These are phyloP conservation scores for Drosophila diplacantha DNA, from an alignment of 2,888 invertebrate genomes.

Conservation along the genomic window DNA sequence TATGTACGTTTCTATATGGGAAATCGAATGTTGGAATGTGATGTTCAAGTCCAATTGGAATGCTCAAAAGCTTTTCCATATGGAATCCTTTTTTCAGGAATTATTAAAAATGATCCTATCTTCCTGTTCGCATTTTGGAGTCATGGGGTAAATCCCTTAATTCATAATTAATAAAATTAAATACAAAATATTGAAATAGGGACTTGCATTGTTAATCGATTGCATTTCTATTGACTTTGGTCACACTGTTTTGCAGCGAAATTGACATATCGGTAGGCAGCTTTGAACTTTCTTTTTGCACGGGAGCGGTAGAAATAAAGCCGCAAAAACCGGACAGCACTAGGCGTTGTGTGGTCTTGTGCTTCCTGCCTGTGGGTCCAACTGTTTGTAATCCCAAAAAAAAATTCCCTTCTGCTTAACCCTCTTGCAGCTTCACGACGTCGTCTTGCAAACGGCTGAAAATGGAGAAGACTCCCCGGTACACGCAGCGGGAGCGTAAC, in stretches of 20 bases:
- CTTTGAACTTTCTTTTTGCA: background rate
- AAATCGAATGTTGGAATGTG: background rate
- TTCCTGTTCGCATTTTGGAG: too few relatives aligned
- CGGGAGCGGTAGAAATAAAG: background rate
- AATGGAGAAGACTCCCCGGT: slow-evolving; percentile 77
- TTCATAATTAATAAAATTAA: background rate
- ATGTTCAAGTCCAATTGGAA: background rate
- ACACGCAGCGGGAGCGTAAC: slow-evolving; percentile 77
- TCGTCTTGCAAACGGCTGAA: slow-evolving; percentile 77
- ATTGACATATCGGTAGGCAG: background rate
- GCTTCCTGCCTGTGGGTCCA: background rate
- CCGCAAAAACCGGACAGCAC: background rate
- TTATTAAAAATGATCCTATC: background rate
- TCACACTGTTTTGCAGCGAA: background rate
- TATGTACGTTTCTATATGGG: background rate
- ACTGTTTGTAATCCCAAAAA: background rate
- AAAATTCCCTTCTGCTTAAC: background rate
- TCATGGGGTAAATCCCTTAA: too few relatives aligned
- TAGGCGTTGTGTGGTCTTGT: background rate
- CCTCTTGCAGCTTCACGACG: slow-evolving; percentile 74
- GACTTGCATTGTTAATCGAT: background rate
- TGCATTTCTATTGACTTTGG: background rate
- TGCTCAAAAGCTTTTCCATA: background rate
- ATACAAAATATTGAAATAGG: background rate
- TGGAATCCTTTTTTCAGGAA: background rate